Percentiles rank a stretch among this genome's conserved stretches.
Evolutionary conservation across 1,140 invertebrate species (phyloP).

Genomic region (Samia ricini): DNA sequence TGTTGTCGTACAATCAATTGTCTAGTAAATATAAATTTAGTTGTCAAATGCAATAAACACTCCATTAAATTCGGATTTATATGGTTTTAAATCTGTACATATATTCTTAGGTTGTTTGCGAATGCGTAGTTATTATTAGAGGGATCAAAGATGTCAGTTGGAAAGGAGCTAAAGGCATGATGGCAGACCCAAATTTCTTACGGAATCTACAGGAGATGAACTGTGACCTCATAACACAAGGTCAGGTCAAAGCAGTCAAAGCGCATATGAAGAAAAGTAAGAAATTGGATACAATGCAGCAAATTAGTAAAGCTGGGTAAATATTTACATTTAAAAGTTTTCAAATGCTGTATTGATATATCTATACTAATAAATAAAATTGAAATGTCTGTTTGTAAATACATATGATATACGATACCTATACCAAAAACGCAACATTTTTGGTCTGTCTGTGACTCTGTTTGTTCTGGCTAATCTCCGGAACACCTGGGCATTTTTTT

Average conservation of each 20-base stretch:
- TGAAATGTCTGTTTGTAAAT: too few relatives aligned
- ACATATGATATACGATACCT: too few relatives aligned
- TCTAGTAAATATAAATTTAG: too few relatives aligned
- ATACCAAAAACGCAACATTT: too few relatives aligned
- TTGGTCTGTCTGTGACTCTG: too few relatives aligned
- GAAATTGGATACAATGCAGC: conserved; percentile 87
- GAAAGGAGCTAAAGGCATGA: conserved; percentile 93
- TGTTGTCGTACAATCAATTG: too few relatives aligned
- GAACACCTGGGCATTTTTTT: too few relatives aligned
- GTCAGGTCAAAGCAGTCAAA: conserved; percentile 84
- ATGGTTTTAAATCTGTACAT: background rate
- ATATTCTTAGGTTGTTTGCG: conserved; percentile 82
- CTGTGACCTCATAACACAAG: conserved; percentile 86
- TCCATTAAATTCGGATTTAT: background rate
- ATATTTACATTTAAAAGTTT: conserved; percentile 34
- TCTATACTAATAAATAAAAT: too few relatives aligned
- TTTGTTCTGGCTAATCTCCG: too few relatives aligned
- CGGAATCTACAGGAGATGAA: conserved; percentile 90
- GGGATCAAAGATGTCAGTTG: conserved; percentile 91
- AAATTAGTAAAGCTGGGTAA: conserved; percentile 87
- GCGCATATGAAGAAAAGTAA: conserved; percentile 83
- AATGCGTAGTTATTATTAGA: conserved; percentile 90
- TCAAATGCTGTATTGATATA: too few relatives aligned
- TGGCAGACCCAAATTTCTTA: conserved; percentile 93
- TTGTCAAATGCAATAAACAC: too few relatives aligned